Evolutionary conservation across 1,140 invertebrate genomes (phyloP).

Genomic region (Dinoponera quadriceps): DNA sequence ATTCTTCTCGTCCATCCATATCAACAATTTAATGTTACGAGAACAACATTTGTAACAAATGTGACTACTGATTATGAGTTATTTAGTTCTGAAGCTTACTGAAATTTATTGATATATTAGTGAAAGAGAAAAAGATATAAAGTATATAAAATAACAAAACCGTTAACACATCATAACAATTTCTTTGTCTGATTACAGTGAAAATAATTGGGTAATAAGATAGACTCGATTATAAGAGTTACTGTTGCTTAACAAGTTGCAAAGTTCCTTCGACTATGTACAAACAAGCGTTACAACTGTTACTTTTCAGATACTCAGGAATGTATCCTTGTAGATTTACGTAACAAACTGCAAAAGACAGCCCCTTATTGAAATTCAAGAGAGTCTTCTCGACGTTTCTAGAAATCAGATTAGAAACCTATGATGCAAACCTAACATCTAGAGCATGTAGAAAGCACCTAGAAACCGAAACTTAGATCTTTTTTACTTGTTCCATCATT

Average conservation of each 20-base stretch:
- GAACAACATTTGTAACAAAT: not conserved
- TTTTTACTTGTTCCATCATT: too few relatives aligned
- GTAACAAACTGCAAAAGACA: not conserved
- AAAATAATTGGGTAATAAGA: not conserved
- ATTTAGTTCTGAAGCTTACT: constrained; percentile 5
- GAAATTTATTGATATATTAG: not conserved
- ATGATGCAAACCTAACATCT: too few relatives aligned
- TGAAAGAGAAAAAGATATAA: not conserved
- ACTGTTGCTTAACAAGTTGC: not conserved
- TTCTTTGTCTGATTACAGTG: not conserved
- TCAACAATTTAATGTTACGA: not conserved
- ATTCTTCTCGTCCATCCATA: constrained; percentile 1
- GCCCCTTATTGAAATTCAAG: not conserved
- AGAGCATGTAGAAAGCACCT: too few relatives aligned
- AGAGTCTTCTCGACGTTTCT: too few relatives aligned
- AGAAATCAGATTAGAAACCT: too few relatives aligned
- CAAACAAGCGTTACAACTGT: too few relatives aligned
- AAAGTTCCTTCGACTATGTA: not conserved
- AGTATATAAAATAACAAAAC: not conserved
- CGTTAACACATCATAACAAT: not conserved
- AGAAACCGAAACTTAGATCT: too few relatives aligned
- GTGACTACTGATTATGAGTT: too few relatives aligned
- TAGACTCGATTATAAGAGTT: too few relatives aligned
- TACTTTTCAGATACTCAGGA: not conserved
- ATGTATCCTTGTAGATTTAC: not conserved